These are phyloP conservation scores for Suricata suricatta DNA, from an alignment of 2,113 vertebrate genomes.

Conservation along the genomic window DNA sequence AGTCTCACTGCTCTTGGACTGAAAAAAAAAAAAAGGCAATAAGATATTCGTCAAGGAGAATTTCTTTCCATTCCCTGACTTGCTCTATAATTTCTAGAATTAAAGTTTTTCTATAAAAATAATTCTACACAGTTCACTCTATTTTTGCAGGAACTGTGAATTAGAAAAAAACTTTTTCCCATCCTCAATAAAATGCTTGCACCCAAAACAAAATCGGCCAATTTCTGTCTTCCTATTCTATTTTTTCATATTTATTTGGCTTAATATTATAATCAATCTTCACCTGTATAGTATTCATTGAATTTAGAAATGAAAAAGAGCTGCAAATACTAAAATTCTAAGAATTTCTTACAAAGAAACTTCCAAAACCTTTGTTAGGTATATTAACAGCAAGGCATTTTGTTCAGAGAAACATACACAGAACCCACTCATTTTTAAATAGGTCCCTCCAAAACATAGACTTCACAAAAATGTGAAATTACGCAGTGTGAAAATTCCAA, in stretches of 20 bases:
- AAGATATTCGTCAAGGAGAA: neutral
- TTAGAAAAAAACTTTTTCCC: neutral
- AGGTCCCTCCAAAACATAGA: conserved; percentile 12
- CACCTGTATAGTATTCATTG: neutral
- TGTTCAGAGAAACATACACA: neutral
- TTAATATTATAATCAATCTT: neutral
- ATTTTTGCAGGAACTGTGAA: neutral
- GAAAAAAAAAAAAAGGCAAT: conserved; percentile 1
- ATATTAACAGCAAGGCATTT: neutral
- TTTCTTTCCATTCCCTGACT: neutral
- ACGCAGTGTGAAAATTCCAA: conserved; percentile 37
- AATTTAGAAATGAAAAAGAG: neutral
- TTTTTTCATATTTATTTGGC: neutral
- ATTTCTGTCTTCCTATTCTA: conserved; percentile 16
- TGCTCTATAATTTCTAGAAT: neutral
- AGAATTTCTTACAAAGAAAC: neutral
- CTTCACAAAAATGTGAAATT: conserved; percentile 1
- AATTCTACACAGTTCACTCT: neutral
- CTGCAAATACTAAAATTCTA: conserved; percentile 14
- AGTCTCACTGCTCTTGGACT: neutral
- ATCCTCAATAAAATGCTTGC: neutral
- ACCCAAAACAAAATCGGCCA: neutral
- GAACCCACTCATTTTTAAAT: conserved; percentile 54
- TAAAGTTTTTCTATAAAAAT: conserved; percentile 20
- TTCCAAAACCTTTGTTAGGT: neutral